A percentile compares a stretch with the other conserved stretches of the same genome.
Evolutionary conservation across 2,888 invertebrate species (phyloP).

Genomic region (Platypus cylindrus): DNA sequence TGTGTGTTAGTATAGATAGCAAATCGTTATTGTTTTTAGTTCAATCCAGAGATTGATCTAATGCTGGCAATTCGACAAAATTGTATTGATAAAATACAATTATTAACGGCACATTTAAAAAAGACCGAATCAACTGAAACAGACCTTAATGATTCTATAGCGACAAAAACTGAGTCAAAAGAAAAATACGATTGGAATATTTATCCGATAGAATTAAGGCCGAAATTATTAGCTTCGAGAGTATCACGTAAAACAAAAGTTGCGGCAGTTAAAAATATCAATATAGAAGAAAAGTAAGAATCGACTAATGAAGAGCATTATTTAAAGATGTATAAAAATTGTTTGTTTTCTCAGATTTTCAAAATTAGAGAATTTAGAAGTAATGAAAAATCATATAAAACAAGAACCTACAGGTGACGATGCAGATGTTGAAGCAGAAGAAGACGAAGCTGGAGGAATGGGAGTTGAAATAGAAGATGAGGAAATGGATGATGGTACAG

Average conservation of each 20-base stretch:
- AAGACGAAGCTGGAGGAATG: slow-evolving; percentile 37
- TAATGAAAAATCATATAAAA: slow-evolving; percentile 5
- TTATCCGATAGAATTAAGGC: slow-evolving; percentile 50
- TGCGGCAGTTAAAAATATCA: slow-evolving; percentile 18
- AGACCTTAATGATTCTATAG: slow-evolving; percentile 46
- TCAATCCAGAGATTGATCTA: slow-evolving; percentile 45
- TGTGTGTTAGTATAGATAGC: too few species aligned
- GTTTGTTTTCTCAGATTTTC: slow-evolving; percentile 4
- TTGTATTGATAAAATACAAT: slow-evolving; percentile 56
- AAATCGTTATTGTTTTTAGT: slow-evolving; percentile 28
- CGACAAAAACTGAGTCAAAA: too few species aligned
- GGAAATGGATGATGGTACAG: slow-evolving; percentile 81
- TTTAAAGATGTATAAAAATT: not conserved
- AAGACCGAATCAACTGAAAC: too few species aligned
- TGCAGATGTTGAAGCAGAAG: slow-evolving; percentile 38
- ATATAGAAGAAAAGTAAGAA: slow-evolving; percentile 21
- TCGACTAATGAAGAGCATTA: too few species aligned
- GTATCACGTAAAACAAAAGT: slow-evolving; percentile 1
- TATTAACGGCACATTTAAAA: slow-evolving; percentile 50
- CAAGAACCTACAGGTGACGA: slow-evolving; percentile 4
- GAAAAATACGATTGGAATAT: slow-evolving; percentile 46
- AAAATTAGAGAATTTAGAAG: slow-evolving; percentile 10
- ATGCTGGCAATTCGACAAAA: slow-evolving; percentile 60
- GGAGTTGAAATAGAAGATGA: slow-evolving; percentile 60
- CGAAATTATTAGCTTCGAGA: slow-evolving; percentile 36